Evolutionary conservation across 2,797 vertebrate genomes (phyloP), one percentile per base, ranked within the genome.

Genomic region (Esox masquinongy): DNA sequence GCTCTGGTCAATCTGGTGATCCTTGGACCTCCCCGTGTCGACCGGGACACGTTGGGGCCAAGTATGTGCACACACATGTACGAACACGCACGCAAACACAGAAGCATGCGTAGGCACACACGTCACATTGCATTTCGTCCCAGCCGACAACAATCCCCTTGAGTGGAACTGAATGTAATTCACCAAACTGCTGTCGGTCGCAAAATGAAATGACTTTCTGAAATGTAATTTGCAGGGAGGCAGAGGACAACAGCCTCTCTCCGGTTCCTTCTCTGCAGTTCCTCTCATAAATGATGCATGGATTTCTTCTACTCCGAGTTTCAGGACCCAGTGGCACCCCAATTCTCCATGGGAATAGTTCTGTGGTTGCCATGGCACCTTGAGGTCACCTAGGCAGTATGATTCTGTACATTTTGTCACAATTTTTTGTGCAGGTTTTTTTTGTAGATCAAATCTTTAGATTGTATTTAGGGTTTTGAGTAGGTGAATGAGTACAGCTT

Each of bases 201-300:
- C 11, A 6, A 36, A 56, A 72, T 49, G 16, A 77, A 73, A 80
- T 15, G n/a, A 1, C 26, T 31, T 82, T 49, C 71, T 11, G 11
- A 34, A 78, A 70, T 75, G 34, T n/a, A 67, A 78, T 72, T 69
- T 70, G 72, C 78, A 76, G 31, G 63, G 76, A 5, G 0, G 31
- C 75, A 77, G 56, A 70, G 69, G 79, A 64, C 53, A 3, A 5
- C 70, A 77, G 11, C 19, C 26, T 56, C 26, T 47, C 69, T 11
- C 36, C 2, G 5, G 19, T 39, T 39, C n/a, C 24, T 34, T 56
- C 29, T 47, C 66, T 34, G 34, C 22, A 63, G 72, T 19, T 50
- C n/a, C 3, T 78, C 64, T 82, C 72, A 84, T 86, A 83, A 80
- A 84, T 71, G 50, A 81, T 74, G 68, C 59, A 77, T 73, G 50